Conservation (phyloP, 2,113 vertebrate species). For the Laticauda laticaudata region DNA sequence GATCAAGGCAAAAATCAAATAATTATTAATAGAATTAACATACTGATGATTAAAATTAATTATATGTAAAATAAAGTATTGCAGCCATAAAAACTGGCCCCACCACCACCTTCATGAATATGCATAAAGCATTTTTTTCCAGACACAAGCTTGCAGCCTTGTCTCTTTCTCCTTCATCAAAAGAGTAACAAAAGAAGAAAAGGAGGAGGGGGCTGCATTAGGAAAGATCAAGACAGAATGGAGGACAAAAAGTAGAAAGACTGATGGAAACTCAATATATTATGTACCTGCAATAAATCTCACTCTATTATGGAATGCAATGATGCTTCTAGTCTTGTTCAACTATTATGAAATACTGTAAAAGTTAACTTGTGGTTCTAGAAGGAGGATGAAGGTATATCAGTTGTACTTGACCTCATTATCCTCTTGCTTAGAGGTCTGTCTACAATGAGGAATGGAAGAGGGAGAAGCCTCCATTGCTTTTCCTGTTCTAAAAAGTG, state of each 20-base stretch:
- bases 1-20: not conserved
- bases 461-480: not conserved
- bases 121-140: not conserved
- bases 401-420: not conserved
- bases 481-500: not conserved
- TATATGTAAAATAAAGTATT: not conserved
- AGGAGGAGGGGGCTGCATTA: not conserved
- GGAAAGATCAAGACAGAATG: not conserved
- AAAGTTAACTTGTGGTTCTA: not conserved
- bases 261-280: not conserved
- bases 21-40: not conserved
- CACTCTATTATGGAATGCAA: not conserved
- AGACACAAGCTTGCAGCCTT: not conserved
- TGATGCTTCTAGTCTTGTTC: not conserved
- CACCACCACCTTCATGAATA: not conserved
- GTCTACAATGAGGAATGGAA: not conserved
- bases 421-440: not conserved
- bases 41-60: not conserved
- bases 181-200: not conserved
- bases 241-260: not conserved
- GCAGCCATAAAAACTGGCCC: not conserved
- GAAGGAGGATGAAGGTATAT: not conserved
- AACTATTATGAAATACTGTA: not conserved
- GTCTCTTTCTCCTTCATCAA: not conserved
- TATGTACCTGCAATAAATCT: not conserved